Evolutionary conservation across 2,113 vertebrate species (phyloP).

Genomic region (Ranitomeya imitator): DNA sequence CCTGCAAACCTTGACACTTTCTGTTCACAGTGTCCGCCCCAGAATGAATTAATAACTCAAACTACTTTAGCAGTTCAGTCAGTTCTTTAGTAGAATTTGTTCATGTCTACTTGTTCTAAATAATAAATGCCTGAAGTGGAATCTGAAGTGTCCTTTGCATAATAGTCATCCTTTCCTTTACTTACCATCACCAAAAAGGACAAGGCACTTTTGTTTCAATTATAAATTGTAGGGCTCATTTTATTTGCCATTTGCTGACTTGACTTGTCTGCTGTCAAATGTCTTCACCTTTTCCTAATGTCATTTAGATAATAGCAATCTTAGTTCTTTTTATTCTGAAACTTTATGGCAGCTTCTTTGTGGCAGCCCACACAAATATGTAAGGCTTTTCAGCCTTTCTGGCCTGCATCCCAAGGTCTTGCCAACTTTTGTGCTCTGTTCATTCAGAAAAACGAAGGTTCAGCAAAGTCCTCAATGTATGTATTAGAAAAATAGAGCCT

Average conservation of each 20-base stretch:
- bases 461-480: conserved; percentile 16
- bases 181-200: conserved; percentile 58
- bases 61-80: neutral
- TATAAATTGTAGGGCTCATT: conserved; percentile 12
- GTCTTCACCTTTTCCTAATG: conserved; percentile 60
- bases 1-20: too few species aligned
- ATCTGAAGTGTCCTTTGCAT: neutral
- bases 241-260: conserved; percentile 61
- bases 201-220: conserved; percentile 61
- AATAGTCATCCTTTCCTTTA: conserved; percentile 52
- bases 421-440: conserved; percentile 39
- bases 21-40: too few species aligned
- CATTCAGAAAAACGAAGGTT: conserved; percentile 38
- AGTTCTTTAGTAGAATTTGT: neutral
- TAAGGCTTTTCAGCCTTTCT: conserved; percentile 57
- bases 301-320: conserved; percentile 64
- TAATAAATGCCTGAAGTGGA: neutral
- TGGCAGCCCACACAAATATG: conserved; percentile 68
- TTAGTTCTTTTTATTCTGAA: conserved; percentile 60
- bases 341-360: conserved; percentile 59
- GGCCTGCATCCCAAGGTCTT: conserved; percentile 59
- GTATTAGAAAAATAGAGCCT: neutral
- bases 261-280: conserved; percentile 61
- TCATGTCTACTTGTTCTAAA: neutral
- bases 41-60: too few species aligned